Conservation (phyloP, 1,140 invertebrate genomes). For the Drosophila nikananu region DNA sequence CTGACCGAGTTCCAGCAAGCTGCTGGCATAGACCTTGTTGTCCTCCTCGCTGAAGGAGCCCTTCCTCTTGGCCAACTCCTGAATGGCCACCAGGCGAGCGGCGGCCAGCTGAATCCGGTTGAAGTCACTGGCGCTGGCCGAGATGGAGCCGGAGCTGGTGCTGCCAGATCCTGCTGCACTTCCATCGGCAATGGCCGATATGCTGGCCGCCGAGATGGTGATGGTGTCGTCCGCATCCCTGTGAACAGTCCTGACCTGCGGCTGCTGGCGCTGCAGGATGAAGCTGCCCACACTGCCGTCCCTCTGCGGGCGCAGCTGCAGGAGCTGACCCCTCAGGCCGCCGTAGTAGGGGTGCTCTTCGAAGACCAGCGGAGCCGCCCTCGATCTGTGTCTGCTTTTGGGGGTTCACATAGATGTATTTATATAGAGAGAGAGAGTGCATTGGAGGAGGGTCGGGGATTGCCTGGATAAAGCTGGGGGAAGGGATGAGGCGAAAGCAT, state of each 20-base stretch:
- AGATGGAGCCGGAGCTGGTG: constrained; percentile 45
- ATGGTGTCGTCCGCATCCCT: constrained; percentile 68
- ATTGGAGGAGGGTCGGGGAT: constrained; percentile 6
- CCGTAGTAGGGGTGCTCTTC: constrained; percentile 87
- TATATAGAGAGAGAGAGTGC: constrained; percentile 50
- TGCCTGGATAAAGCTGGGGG: constrained; percentile 34
- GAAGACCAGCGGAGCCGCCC: constrained; percentile 53
- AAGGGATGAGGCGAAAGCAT: constrained; percentile 5
- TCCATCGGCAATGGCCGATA: constrained; percentile 74
- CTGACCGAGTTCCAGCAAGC: constrained; percentile 85
- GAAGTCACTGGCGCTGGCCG: constrained; percentile 74
- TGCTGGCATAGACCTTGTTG: constrained; percentile 85
- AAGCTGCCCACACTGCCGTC: constrained; percentile 58
- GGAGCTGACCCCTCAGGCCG: constrained; percentile 87
- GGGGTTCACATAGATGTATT: constrained; percentile 42
- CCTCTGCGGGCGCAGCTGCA: constrained; percentile 63
- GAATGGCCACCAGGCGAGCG: constrained; percentile 85
- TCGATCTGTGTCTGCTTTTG: constrained; percentile 78
- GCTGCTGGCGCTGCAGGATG: constrained; percentile 52
- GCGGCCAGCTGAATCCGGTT: constrained; percentile 86
- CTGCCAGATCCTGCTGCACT: constrained; percentile 46
- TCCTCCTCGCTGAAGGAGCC: constrained; percentile 85
- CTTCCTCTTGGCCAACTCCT: constrained; percentile 86
- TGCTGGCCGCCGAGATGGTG: constrained; percentile 66
- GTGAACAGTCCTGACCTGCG: constrained; percentile 41